Evolutionary conservation across 2,113 vertebrate genomes (phyloP).

Genomic region (Sterrhoptilus dennistouni): DNA sequence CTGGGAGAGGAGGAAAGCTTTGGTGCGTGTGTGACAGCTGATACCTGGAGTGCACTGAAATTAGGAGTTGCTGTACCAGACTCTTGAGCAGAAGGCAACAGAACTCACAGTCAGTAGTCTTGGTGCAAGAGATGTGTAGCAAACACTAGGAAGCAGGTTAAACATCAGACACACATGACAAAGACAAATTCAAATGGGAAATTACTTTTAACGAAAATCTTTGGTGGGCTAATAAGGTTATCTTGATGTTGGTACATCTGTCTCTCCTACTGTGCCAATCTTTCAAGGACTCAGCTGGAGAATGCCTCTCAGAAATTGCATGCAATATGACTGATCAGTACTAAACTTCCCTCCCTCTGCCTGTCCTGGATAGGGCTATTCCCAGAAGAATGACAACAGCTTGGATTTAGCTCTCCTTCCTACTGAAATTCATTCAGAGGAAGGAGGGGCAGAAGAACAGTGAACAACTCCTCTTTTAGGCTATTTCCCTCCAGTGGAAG

Average conservation of each 20-base stretch:
- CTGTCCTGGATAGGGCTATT: not conserved
- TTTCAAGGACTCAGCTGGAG: conserved; percentile 14
- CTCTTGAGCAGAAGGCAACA: not conserved
- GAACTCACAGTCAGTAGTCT: not conserved
- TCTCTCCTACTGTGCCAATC: not conserved
- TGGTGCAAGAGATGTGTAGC: not conserved
- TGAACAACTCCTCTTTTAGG: not conserved
- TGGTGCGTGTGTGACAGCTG: not conserved
- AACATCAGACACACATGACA: not conserved
- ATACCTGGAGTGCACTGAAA: not conserved
- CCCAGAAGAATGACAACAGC: not conserved
- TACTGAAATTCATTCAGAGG: not conserved
- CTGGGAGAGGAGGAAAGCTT: not conserved
- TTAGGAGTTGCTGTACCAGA: not conserved
- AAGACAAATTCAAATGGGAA: conserved; percentile 30
- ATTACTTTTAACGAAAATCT: not conserved
- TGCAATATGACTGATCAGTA: not conserved
- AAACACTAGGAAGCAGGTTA: not conserved
- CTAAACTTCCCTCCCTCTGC: not conserved
- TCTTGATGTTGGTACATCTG: not conserved
- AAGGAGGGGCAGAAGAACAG: not conserved
- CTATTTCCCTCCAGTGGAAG: not conserved
- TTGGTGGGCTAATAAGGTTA: not conserved
- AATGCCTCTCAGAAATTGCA: not conserved
- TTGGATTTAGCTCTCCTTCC: not conserved